Evolutionary conservation across 2,797 vertebrate genomes (phyloP).

Genomic region (Danio aesculapii): DNA sequence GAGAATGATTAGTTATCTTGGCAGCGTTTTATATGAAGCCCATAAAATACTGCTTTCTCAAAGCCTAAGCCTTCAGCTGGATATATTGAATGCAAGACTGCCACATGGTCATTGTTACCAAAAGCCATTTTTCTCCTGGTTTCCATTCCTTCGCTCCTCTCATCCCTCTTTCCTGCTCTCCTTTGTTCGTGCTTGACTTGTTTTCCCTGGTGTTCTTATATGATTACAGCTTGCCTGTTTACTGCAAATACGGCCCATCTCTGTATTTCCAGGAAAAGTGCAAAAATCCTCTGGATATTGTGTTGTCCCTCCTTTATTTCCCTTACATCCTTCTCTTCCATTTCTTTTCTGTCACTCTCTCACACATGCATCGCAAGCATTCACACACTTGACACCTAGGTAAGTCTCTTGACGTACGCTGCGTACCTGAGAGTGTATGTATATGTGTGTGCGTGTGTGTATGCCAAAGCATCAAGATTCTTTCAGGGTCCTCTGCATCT

Average conservation of each 20-base stretch:
- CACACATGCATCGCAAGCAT: not conserved
- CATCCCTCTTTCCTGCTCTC: conserved; percentile 9
- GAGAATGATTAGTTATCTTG: conserved; percentile 26
- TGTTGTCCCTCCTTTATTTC: conserved; percentile 11
- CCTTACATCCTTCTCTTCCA: conserved; percentile 5
- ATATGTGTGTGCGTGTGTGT: not conserved
- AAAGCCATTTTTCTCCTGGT: conserved; percentile 34
- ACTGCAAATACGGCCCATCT: conserved; percentile 1
- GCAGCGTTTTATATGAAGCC: conserved; percentile 29
- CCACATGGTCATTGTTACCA: conserved; percentile 45
- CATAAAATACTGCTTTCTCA: conserved; percentile 28
- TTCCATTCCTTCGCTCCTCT: conserved; percentile 20
- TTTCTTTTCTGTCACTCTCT: conserved; percentile 25
- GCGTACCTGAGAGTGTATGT: not conserved
- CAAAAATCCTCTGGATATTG: conserved; percentile 11
- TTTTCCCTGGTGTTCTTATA: conserved; percentile 35
- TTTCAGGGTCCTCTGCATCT: conserved; percentile 34
- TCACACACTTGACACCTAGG: conserved; percentile 36
- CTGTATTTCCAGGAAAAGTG: conserved; percentile 3
- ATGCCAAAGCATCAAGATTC: conserved; percentile 30
- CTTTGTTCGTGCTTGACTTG: conserved; percentile 30
- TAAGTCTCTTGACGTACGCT: conserved; percentile 4
- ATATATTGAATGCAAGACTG: conserved; percentile 33
- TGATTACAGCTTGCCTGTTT: conserved; percentile 32
- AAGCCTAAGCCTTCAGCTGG: conserved; percentile 39